A percentile compares a stretch with the other conserved stretches of the same genome.
These are phyloP conservation scores for Haplochromis vanheusdeni DNA, from an alignment of 2,113 vertebrate genomes.

Conservation along the genomic window DNA sequence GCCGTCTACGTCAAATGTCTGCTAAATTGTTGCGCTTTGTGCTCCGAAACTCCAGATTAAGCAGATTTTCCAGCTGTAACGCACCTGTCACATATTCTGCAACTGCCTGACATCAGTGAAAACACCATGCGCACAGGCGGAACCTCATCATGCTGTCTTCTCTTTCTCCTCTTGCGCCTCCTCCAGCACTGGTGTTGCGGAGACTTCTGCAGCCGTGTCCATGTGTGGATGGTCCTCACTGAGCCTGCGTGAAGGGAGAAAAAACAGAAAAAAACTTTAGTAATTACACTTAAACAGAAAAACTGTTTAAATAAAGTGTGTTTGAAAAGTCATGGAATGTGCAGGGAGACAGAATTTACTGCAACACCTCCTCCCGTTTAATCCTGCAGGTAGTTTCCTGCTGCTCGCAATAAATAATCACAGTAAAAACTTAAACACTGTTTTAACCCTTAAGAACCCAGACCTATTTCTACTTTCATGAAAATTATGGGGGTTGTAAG, in stretches of 20 bases:
- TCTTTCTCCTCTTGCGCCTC: neutral
- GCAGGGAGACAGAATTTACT: neutral
- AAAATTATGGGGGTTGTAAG: no score
- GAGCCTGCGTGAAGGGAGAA: neutral
- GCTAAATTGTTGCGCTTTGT: neutral
- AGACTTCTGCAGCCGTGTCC: neutral
- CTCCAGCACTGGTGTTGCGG: neutral
- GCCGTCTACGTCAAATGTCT: neutral
- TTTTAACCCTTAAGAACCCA: no score
- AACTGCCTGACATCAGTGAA: neutral
- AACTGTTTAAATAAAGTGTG: neutral
- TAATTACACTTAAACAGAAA: neutral
- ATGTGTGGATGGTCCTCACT: neutral
- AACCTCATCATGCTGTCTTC: neutral
- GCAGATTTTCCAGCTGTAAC: neutral
- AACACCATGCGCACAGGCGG: neutral
- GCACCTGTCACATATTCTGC: neutral
- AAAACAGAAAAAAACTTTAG: neutral
- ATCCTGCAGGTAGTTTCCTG: neutral
- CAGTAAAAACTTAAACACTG: neutral
- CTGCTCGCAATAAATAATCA: neutral
- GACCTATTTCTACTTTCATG: no score
- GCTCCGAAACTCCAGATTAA: neutral
- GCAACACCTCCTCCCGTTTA: neutral
- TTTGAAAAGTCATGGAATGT: neutral